Conservation (phyloP, 2,888 invertebrate genomes). For the Fragum whitleyi region DNA sequence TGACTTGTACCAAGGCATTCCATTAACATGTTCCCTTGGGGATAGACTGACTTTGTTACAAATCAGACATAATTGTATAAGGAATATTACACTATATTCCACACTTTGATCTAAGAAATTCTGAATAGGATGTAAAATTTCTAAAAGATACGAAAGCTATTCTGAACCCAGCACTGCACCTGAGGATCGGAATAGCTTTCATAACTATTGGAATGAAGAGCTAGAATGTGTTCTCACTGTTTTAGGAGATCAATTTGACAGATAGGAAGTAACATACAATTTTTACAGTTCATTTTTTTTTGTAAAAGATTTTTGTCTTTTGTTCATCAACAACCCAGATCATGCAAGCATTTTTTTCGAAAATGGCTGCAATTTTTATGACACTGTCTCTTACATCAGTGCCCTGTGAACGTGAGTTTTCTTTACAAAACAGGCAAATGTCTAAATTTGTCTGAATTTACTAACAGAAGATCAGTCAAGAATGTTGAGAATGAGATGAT, state of each 20-base stretch:
- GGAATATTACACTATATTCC: conserved; percentile 12
- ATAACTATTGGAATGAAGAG: conserved; percentile 22
- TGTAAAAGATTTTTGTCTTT: conserved; percentile 8
- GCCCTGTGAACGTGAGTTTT: conserved; percentile 46
- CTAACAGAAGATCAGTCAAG: conserved; percentile 19
- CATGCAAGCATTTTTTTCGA: conserved; percentile 29
- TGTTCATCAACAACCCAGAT: not conserved
- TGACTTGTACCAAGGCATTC: conserved; percentile 7
- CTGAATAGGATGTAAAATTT: conserved; percentile 29
- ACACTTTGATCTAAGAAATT: conserved; percentile 39
- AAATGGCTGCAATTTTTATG: conserved; percentile 34
- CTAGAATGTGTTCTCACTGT: conserved; percentile 26
- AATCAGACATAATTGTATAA: conserved; percentile 23
- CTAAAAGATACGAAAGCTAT: conserved; percentile 30
- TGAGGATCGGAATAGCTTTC: too few relatives aligned
- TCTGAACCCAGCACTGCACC: conserved; percentile 21
- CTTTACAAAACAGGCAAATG: conserved; percentile 39
- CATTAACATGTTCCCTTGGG: conserved; percentile 8
- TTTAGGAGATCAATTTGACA: conserved; percentile 13
- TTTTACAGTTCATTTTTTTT: too few relatives aligned
- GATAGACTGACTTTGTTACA: not conserved
- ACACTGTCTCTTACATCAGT: conserved; percentile 49
- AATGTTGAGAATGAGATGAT: conserved; percentile 43
- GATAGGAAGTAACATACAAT: conserved; percentile 15
- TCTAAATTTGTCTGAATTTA: not conserved